Evolutionary conservation across 1,140 invertebrate genomes (phyloP).

Genomic region (Arion vulgaris): DNA sequence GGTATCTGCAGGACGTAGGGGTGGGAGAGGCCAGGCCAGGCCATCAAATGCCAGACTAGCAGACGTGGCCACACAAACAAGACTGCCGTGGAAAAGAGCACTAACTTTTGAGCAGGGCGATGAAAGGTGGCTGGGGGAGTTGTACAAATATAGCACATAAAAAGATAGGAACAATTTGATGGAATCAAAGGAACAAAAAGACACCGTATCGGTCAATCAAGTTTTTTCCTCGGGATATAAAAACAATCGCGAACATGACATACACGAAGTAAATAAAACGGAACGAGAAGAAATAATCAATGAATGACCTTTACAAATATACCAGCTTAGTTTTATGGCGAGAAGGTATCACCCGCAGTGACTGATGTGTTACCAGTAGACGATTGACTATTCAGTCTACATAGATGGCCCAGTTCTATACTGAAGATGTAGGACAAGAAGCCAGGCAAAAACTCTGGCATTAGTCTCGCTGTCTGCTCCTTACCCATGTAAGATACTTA

Average conservation of each 20-base stretch:
- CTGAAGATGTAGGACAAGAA: too few relatives aligned
- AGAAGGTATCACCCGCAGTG: too few relatives aligned
- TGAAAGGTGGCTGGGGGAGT: not conserved
- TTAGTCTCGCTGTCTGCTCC: too few relatives aligned
- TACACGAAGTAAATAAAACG: not conserved
- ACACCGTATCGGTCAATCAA: not conserved
- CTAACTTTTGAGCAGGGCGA: slow-evolving; percentile 10
- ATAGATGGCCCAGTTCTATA: too few relatives aligned
- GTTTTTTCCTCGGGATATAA: not conserved
- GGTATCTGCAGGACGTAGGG: not conserved
- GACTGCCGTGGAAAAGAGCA: not conserved
- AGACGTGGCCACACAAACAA: not conserved
- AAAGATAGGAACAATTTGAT: not conserved
- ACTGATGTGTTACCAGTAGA: too few relatives aligned
- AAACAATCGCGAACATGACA: not conserved
- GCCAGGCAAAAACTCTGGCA: too few relatives aligned
- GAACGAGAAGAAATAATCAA: not conserved
- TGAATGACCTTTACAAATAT: not conserved
- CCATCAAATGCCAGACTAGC: not conserved
- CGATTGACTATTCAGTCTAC: too few relatives aligned
- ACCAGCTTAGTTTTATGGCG: too few relatives aligned
- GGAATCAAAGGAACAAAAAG: not conserved
- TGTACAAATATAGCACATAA: too few relatives aligned
- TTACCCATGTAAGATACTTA: too few relatives aligned
- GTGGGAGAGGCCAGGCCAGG: not conserved